Conservation (phyloP, 2,113 vertebrate genomes). For the Carollia perspicillata region DNA sequence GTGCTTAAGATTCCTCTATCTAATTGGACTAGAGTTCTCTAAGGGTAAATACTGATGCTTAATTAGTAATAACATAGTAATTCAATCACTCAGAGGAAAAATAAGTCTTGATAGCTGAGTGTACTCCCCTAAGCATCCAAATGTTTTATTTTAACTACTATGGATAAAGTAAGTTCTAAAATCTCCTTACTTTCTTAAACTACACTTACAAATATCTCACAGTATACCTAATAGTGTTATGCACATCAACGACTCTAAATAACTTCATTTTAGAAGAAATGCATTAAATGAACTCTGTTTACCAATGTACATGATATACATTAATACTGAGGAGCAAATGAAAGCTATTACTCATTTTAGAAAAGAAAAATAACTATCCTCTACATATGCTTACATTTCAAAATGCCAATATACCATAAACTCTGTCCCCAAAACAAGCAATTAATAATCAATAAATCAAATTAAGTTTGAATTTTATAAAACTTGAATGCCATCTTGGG, state of each 20-base stretch:
- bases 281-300: background rate
- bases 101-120: background rate
- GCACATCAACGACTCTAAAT: background rate
- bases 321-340: background rate
- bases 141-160: background rate
- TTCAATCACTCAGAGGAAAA: background rate
- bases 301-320: background rate
- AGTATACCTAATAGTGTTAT: background rate
- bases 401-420: background rate
- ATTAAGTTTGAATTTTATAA: background rate
- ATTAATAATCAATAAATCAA: slow-evolving; percentile 2
- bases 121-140: background rate
- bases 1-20: background rate
- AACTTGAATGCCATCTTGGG: background rate
- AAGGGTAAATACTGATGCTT: background rate
- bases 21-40: background rate
- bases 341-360: background rate
- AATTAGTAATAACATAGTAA: background rate
- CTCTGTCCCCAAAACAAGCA: background rate
- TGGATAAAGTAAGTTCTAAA: background rate
- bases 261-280: background rate
- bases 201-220: background rate
- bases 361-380: background rate
- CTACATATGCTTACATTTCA: background rate
- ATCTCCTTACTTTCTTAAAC: background rate